Percentiles rank a stretch among this genome's conserved stretches.
Evolutionary conservation across 2,888 invertebrate genomes (phyloP).

Genomic region (Belgica antarctica): DNA sequence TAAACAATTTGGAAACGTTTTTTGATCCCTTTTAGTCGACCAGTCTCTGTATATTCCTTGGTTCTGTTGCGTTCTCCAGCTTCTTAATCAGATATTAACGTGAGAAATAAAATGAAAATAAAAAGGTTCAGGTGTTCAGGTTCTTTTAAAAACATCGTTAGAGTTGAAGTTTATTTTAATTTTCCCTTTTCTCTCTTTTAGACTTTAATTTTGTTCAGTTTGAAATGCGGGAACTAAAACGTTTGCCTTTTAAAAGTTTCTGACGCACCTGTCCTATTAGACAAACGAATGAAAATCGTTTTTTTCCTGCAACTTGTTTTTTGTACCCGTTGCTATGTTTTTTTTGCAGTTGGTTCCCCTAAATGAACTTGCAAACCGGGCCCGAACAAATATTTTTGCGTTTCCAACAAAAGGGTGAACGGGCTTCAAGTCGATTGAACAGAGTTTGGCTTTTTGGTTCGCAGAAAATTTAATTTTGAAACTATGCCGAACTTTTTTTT

Average conservation of each 20-base stretch:
- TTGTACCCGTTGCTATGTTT: not conserved
- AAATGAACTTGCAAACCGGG: not conserved
- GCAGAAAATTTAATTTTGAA: constrained; percentile 15
- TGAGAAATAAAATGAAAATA: not conserved
- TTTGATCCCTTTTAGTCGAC: not conserved
- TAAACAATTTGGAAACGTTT: not conserved
- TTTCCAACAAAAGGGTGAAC: constrained; percentile 2
- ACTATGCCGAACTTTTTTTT: not conserved
- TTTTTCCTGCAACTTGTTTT: constrained; percentile 4
- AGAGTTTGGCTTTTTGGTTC: constrained; percentile 3
- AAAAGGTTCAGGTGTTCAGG: constrained; percentile 12
- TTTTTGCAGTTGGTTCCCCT: not conserved
- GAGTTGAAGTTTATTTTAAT: too few species aligned
- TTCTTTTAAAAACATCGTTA: not conserved
- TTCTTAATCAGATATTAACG: not conserved
- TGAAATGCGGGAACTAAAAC: not conserved
- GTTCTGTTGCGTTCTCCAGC: not conserved
- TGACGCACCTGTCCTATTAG: constrained; percentile 38
- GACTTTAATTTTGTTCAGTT: not conserved
- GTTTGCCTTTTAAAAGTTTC: not conserved
- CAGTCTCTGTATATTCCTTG: not conserved
- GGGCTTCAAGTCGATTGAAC: not conserved
- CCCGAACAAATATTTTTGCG: not conserved
- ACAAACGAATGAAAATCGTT: constrained; percentile 8
- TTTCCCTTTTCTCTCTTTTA: not conserved